Base-by-base conservation (phyloP, 2,113 vertebrate genomes). In the Pipa parva region DNA sequence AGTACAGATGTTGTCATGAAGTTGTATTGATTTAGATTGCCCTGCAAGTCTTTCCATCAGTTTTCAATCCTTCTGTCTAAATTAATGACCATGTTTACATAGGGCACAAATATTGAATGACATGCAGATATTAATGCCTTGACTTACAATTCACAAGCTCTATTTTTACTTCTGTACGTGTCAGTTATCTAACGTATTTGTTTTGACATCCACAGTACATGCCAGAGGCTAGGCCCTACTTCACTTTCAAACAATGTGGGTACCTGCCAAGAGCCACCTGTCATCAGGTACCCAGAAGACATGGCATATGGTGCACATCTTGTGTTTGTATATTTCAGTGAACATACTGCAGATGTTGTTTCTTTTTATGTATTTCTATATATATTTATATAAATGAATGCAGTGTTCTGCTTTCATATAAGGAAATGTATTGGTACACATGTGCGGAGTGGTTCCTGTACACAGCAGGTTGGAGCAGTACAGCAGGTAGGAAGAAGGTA, bases 61-160 rank as follows among this genome's bases (percentile, higher is more conserved):
- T 17, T 42, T 42, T 42, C 39, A 42, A 4, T n/a, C 39, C 18
- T 46, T 25, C 39, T 49, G 52, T 29, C 18, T 33, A 45, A 18
- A 33, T 17, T 36, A 57, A 48, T 56, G 52, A n/a, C 52, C 27
- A 10, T 56, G 26, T n/a, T 56, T 56, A 29, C n/a, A 56, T 56
- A 20, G 27, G 27, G 27, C 26, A 20, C 52, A 29, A 56, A 29
- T 31, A 15, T 29, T 56, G 52, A 56, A 31, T n/a, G 52, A 29
- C 28, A 17, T 56, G 12, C 27, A 29, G 52, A 56, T 56, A 29
- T 56, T 56, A 31, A 31, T 42, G 39, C 39, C 39, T n/a, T n/a
- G 13, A 17, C 39, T 42, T 42, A 17, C 17, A 18, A n/a, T 42
- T 42, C 15, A n/a, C 39, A 42, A 42, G 39, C n/a, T 5, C 39